Conservation (phyloP, 2,113 vertebrate genomes). For the Zosterops japonicus region DNA sequence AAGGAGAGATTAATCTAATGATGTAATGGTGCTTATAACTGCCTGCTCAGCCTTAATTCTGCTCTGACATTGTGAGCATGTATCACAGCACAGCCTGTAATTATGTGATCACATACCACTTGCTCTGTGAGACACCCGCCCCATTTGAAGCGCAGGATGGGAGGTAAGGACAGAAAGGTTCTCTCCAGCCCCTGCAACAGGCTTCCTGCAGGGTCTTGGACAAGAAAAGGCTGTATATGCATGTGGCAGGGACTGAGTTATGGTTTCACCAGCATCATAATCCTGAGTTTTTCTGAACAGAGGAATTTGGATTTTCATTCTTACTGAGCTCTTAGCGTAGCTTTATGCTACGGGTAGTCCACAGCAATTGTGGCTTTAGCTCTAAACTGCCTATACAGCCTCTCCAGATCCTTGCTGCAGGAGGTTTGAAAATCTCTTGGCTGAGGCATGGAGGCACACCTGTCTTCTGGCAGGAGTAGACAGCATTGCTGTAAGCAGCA, state of each 20-base stretch:
- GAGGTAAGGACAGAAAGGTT: background rate
- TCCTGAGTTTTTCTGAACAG: background rate
- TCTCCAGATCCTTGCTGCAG: background rate
- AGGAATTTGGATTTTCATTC: background rate
- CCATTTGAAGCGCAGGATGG: background rate
- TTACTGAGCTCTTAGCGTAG: background rate
- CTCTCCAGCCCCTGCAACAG: background rate
- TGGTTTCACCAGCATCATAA: background rate
- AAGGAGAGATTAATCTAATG: conserved; percentile 45
- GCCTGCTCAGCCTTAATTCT: conserved; percentile 37
- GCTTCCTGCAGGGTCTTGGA: background rate
- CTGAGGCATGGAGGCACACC: background rate
- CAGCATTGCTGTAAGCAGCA: background rate
- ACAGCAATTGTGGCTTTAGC: background rate
- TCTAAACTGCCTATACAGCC: background rate
- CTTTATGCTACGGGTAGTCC: background rate
- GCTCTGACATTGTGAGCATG: background rate
- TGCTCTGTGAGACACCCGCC: background rate
- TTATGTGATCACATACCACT: background rate
- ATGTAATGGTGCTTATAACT: conserved; percentile 49
- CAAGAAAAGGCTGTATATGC: background rate
- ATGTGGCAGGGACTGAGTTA: background rate
- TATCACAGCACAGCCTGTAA: conserved; percentile 16
- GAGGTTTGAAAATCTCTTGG: background rate
- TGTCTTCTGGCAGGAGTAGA: background rate